Evolutionary conservation across 2,797 vertebrate genomes (phyloP), one percentile per base, ranked within the genome.

Genomic region (Mormyrus proboscirostris): DNA sequence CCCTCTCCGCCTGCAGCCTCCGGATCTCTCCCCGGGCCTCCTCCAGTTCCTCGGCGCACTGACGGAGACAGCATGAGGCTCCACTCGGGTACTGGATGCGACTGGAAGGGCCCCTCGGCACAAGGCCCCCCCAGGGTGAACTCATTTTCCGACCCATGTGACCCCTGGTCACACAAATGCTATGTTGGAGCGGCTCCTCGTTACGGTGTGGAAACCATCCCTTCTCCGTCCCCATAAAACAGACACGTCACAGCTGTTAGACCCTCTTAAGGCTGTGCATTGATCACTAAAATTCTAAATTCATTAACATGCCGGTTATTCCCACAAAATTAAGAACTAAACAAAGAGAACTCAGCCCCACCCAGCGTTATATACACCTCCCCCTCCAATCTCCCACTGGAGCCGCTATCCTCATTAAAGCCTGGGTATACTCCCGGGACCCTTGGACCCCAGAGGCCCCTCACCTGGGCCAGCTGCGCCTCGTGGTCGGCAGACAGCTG

Each of bases 401-500:
- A 9, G 69, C 33, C 12, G 16, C 10, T 5, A 69, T 69, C 65
- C 25, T 69, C 10, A 69, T 69, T 33, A 33, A 14, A 33, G 25
- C 25, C 29, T 69, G 65, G 65, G 65, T 69, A 69, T 33, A 0
- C 65, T 69, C 25, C 29, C 29, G 1, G 65, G 12, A 69, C 25
- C 29, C 2, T 33, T 69, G 7, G 6, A 2, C 76, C 41, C 76
- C 3, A 16, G 76, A n/a, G 12, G 62, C 12, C 0, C 29, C 93
- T 95, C 95, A 99, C 98, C 97, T 97, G 93, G 44, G 95, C 93
- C 91, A 98, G 91, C 93, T 94, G 98, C 88, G 95, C 92, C 93
- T 99, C 98, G 79, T 98, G 99, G 59, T 97, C 96, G 33, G 94
- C 92, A 65, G 97, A 97, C 88, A 99, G 94, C 65, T 95, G 96